These are phyloP conservation scores for Drosophila funebris DNA, from an alignment of 1,140 invertebrate genomes.

Conservation along the genomic window DNA sequence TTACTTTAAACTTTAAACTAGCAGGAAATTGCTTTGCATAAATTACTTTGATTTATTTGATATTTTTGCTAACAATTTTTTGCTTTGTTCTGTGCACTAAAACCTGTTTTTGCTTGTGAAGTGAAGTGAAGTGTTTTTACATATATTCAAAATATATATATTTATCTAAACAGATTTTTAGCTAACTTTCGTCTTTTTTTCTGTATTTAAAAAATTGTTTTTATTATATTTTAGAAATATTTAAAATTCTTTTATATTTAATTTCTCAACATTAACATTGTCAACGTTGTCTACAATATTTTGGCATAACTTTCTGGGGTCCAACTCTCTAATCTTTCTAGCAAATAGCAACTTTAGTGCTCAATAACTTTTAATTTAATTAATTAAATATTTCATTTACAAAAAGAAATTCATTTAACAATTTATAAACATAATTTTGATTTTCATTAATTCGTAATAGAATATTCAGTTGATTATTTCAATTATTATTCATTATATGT, in stretches of 20 bases:
- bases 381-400: no score
- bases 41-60: background rate
- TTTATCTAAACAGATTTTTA: no score
- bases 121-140: no score
- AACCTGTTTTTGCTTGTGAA: no score
- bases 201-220: no score
- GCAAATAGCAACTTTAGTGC: background rate
- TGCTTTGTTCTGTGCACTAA: background rate
- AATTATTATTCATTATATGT: no score
- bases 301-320: background rate
- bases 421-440: no score
- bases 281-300: background rate
- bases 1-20: background rate
- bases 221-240: background rate
- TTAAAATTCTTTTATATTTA: background rate
- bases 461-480: no score
- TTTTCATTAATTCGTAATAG: no score
- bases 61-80: background rate
- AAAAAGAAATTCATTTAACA: no score
- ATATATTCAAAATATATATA: no score
- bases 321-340: background rate
- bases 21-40: background rate
- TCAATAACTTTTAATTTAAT: background rate
- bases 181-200: no score
- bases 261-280: background rate